Base-by-base conservation (phyloP, 2,888 invertebrate species). In the Phortica magna region DNA sequence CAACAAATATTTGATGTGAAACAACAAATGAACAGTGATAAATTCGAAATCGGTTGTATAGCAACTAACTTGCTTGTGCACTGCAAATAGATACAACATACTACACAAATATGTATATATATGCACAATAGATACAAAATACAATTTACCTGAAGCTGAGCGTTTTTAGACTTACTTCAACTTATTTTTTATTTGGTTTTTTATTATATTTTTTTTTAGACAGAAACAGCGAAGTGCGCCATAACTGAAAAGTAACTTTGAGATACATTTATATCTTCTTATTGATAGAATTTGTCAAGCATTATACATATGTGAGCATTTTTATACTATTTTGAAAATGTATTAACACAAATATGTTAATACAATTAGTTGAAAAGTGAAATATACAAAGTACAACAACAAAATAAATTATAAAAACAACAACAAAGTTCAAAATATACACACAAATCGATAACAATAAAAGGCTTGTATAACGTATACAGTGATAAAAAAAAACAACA, bases 331-430 rank as follows among this genome's bases (percentile, higher is more conserved):
- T 71, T 53, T 71, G 10, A 53, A 71, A 64, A 68, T 39, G 79
- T 84, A 87, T 88, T 88, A 88, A 81, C 88, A 85, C 83, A 79
- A 80, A 74, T 76, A 78, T 86, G 88, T 82, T 89, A 88, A 88
- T 82, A 81, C 82, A 85, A 85, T 87, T 88, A 88, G 85, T 82
- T 84, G 74, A 83, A 84, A 84, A 88, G 84, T 84, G 87, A 82
- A 65, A 80, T 55, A 79, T 68, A 76, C 64, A 77, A 77, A 74
- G 55, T 31, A 41, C n/a, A 61, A 53, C 19, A 70, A 17, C 48
- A 14, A 73, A 55, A 55, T 42, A 72, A 72, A 67, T 53, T 42
- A 80, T 77, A 74, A 74, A 43, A 10, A 9, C 42, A 59, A 41
- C 41, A n/a, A n/a, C 55, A 12, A 55, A 73, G 22, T 7, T 73